These are phyloP conservation scores for Hetaerina titia DNA, from an alignment of 2,888 invertebrate genomes.

Conservation along the genomic window DNA sequence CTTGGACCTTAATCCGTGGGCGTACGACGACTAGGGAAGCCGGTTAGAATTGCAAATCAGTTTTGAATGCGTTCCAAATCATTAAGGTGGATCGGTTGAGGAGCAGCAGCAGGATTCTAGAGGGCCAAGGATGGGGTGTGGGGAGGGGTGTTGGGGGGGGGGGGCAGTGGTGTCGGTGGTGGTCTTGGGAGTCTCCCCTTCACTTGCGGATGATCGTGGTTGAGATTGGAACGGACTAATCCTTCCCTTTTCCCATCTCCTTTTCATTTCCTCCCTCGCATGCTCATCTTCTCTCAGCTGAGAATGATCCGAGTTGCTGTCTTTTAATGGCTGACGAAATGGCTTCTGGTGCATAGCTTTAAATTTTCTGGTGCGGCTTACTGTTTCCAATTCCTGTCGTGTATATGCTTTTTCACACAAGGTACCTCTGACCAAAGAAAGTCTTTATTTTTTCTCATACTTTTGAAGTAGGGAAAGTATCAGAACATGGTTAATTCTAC, in stretches of 20 bases:
- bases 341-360: not conserved
- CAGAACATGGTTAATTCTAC: too few species aligned
- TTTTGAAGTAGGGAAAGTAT: too few species aligned
- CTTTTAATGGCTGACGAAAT: constrained; percentile 17
- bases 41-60: constrained; percentile 67
- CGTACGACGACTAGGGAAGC: constrained; percentile 62
- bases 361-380: not conserved
- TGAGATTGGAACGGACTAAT: constrained; percentile 46
- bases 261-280: constrained; percentile 34
- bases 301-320: constrained; percentile 12
- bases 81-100: constrained; percentile 66
- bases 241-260: constrained; percentile 20
- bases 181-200: not conserved
- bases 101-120: constrained; percentile 45
- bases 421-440: not conserved
- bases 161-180: not conserved
- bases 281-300: not conserved
- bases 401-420: not conserved
- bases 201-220: constrained; percentile 26
- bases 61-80: constrained; percentile 67
- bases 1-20: constrained; percentile 62
- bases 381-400: not conserved
- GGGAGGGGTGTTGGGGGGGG: not conserved
- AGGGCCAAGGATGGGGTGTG: constrained; percentile 5
- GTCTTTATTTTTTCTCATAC: too few species aligned